Conservation (phyloP, 2,797 vertebrate species). For the Meda fulgida region DNA sequence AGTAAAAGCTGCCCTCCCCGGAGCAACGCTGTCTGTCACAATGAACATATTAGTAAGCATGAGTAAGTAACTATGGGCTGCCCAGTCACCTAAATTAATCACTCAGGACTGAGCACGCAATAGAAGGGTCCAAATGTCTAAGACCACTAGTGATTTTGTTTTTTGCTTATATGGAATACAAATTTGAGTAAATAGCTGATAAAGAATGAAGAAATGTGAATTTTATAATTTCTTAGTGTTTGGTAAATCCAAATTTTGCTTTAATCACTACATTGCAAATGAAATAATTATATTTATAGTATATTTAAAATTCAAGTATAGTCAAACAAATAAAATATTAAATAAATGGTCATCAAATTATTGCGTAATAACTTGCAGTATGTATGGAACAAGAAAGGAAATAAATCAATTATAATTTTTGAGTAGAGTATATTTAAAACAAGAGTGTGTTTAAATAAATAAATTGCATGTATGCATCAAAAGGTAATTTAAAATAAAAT, state of each 20-base stretch:
- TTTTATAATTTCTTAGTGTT: background rate
- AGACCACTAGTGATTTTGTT: background rate
- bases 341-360: background rate
- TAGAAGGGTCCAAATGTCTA: constrained; percentile 1
- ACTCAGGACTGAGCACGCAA: constrained; percentile 14
- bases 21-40: constrained; percentile 19
- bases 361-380: background rate
- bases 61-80: constrained; percentile 25
- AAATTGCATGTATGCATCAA: background rate
- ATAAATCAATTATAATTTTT: background rate
- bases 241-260: background rate
- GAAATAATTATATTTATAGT: background rate
- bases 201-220: background rate
- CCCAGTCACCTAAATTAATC: constrained; percentile 27
- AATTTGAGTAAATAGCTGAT: background rate
- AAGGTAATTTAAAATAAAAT: background rate
- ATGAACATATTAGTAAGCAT: constrained; percentile 37
- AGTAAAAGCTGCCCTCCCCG: constrained; percentile 36
- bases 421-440: background rate
- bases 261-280: background rate
- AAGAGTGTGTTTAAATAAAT: background rate
- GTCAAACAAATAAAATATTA: background rate
- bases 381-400: background rate
- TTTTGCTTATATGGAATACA: background rate
- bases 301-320: background rate